A percentile compares a stretch with the other conserved stretches of the same genome.
These are phyloP conservation scores for Stictonetta naevosa DNA, from an alignment of 2,113 vertebrate species.

Conservation along the genomic window DNA sequence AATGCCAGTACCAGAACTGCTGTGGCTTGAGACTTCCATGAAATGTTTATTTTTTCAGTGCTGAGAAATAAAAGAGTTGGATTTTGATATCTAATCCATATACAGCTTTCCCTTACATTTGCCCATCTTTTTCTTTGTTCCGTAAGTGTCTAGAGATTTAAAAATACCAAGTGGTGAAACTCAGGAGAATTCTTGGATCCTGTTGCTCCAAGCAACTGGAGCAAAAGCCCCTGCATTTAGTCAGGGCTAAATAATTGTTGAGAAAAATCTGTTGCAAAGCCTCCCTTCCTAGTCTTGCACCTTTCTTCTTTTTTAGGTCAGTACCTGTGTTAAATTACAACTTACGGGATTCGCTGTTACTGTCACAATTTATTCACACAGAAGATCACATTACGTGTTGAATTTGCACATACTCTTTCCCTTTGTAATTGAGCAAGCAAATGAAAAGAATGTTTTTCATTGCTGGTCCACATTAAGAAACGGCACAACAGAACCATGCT, in stretches of 20 bases:
- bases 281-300: background rate
- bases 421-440: background rate
- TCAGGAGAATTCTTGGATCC: background rate
- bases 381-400: background rate
- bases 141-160: background rate
- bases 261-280: background rate
- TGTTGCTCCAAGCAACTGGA: background rate
- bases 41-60: background rate
- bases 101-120: background rate
- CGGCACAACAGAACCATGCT: background rate
- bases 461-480: background rate
- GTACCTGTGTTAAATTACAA: background rate
- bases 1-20: background rate
- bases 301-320: background rate
- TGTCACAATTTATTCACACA: background rate
- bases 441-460: background rate
- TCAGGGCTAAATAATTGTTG: background rate
- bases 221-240: background rate
- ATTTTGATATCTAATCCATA: background rate
- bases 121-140: background rate
- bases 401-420: background rate
- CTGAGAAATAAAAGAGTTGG: background rate
- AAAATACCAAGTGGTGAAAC: background rate
- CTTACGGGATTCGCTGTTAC: background rate
- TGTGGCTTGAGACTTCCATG: background rate